These are phyloP conservation scores for Blastobasis lacticolella DNA, from an alignment of 2,888 invertebrate genomes.

Conservation along the genomic window DNA sequence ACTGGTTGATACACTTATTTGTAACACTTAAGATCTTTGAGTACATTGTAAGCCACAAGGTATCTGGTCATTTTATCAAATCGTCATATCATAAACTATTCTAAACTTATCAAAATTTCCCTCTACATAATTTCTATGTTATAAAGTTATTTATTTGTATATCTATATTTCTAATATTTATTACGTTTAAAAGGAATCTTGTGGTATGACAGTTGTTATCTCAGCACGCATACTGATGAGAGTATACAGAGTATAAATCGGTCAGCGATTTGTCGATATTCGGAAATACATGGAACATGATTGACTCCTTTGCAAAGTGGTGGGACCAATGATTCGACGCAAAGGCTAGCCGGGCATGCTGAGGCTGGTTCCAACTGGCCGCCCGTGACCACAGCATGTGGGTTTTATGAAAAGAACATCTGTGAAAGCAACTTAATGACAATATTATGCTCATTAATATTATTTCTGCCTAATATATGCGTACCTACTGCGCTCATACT, in stretches of 20 bases:
- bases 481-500: too few species aligned
- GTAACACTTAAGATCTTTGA: background rate
- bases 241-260: slow-evolving; percentile 22
- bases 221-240: slow-evolving; percentile 18
- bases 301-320: slow-evolving; percentile 47
- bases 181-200: too few species aligned
- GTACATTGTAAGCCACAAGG: slow-evolving; percentile 5
- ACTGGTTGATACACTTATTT: background rate
- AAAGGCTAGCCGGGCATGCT: slow-evolving; percentile 14
- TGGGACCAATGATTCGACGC: slow-evolving; percentile 57
- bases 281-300: slow-evolving; percentile 9
- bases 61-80: slow-evolving; percentile 16
- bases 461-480: too few species aligned
- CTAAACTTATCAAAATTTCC: slow-evolving; percentile 14
- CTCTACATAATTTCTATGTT: slow-evolving; percentile 25
- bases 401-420: too few species aligned
- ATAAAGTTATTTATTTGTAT: slow-evolving; percentile 20
- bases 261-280: background rate
- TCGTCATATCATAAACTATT: slow-evolving; percentile 20
- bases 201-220: slow-evolving; percentile 20
- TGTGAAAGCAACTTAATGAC: too few species aligned
- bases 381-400: too few species aligned
- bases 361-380: background rate
- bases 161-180: slow-evolving; percentile 23
- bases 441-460: too few species aligned